Evolutionary conservation across 2,797 vertebrate genomes (phyloP).

Genomic region (Monodelphis domestica): DNA sequence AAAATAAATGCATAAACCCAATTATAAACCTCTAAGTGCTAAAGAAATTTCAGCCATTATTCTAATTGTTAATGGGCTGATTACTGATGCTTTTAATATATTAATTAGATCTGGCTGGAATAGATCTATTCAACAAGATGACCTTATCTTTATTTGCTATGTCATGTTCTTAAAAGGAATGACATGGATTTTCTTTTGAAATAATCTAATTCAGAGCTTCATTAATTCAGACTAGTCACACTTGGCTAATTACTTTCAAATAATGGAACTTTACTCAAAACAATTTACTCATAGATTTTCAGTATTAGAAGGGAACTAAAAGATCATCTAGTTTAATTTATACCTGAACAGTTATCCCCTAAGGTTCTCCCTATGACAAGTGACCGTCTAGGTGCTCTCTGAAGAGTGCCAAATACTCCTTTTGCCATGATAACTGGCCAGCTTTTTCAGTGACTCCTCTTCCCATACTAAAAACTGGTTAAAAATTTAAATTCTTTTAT

Average conservation of each 20-base stretch:
- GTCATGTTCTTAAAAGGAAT: neutral
- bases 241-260: neutral
- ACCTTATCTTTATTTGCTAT: neutral
- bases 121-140: neutral
- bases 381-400: neutral
- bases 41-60: neutral
- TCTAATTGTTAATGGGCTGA: neutral
- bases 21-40: neutral
- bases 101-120: neutral
- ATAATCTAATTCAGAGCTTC: neutral
- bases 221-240: neutral
- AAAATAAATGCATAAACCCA: neutral
- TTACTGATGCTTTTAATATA: neutral
- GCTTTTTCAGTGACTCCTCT: neutral
- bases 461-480: slow-evolving; percentile 7
- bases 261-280: neutral
- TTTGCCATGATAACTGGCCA: neutral
- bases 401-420: neutral
- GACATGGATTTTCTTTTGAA: neutral
- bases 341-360: neutral
- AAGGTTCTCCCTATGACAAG: neutral
- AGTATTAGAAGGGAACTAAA: neutral
- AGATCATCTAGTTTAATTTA: neutral
- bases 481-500: neutral
- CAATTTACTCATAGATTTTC: neutral